Evolutionary conservation across 1,140 invertebrate genomes (phyloP), one percentile per base, ranked within the genome.

Genomic region (Leucophenga varia): DNA sequence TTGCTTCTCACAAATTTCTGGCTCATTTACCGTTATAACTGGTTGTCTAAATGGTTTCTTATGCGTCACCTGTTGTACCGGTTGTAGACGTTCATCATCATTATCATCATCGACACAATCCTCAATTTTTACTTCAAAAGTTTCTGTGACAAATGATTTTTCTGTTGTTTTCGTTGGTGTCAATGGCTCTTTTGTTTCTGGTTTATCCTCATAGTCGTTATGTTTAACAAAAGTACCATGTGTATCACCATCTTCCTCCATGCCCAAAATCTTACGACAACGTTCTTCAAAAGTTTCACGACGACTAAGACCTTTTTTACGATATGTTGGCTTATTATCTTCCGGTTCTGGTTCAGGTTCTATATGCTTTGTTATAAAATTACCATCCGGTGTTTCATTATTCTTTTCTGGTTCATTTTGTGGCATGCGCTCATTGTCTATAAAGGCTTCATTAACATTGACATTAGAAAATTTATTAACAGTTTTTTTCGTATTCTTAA

Each of bases 231-330:
- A 67, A 25, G 34, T 59, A 5, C 69, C 69, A 38, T 70, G 69
- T 7, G 69, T 72, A 40, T 72, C 67, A 4, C 69, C 69, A 54
- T 69, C 60, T 39, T 67, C 65, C 37, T 74, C 77, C 72, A 85
- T 82, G 5, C 84, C 84, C 28, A 86, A 63, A 48, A 86, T 84
- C 56, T 84, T 80, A 20, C 80, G 74, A 55, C 83, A 85, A n/a
- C 83, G 76, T 71, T 85, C 83, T 73, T 85, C 84, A 43, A 85
- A 86, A n/a, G 84, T 85, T 68, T 86, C 83, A 30, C 81, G 80
- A 57, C 83, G 78, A 12, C 45, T 58, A 16, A 67, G 19, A 6
- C 57, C 64, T 40, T 72, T 71, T 13, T 72, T 72, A 14, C 54
- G 56, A 34, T 47, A 64, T 1, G 49, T 56, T 13, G 71, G 64